Conservation (phyloP, 2,888 invertebrate species). For the Agrochola lychnidis region DNA sequence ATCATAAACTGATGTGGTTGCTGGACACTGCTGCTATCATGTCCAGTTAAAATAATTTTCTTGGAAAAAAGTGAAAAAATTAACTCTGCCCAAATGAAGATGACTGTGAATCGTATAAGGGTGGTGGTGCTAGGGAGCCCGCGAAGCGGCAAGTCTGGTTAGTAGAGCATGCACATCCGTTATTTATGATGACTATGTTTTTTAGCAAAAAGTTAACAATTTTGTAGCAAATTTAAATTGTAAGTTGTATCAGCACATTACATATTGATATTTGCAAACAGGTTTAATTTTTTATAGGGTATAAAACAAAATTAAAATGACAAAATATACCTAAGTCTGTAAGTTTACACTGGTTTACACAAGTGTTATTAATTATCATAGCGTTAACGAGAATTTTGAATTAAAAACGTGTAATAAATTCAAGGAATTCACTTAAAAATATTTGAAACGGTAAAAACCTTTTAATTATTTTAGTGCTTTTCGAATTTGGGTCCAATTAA, state of each 20-base stretch:
- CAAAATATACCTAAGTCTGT: not conserved
- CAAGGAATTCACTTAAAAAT: not conserved
- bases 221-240: not conserved
- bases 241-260: not conserved
- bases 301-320: not conserved
- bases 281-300: not conserved
- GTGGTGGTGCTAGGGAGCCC: conserved; percentile 95
- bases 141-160: conserved; percentile 95
- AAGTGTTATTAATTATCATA: not conserved
- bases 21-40: conserved; percentile 68
- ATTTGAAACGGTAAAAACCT: conserved; percentile 15
- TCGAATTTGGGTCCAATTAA: not conserved
- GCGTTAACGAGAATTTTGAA: not conserved
- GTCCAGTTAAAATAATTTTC: conserved; percentile 77
- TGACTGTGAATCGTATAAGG: conserved; percentile 95
- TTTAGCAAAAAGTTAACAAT: not conserved
- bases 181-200: conserved; percentile 15
- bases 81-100: conserved; percentile 89
- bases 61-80: conserved; percentile 73
- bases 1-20: conserved; percentile 74
- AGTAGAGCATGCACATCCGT: conserved; percentile 75
- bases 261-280: not conserved
- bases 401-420: not conserved
- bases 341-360: not conserved
- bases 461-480: conserved; percentile 26